Conservation (phyloP, 2,113 vertebrate species). For the Corvus moneduloides region DNA sequence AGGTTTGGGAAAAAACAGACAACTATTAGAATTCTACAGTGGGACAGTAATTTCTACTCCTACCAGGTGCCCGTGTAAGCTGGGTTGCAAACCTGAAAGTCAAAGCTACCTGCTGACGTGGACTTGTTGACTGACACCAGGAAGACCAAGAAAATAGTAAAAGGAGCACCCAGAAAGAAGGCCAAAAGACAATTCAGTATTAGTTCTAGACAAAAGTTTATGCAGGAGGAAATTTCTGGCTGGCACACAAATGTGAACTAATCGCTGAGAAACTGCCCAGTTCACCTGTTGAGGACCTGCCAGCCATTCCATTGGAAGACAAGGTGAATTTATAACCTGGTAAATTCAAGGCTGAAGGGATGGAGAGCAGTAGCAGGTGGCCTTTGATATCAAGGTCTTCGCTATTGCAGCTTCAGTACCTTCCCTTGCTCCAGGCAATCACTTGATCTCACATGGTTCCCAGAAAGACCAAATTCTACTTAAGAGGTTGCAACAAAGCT, state of each 20-base stretch:
- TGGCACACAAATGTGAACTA: not conserved
- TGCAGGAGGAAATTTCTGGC: not conserved
- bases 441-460: not conserved
- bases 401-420: not conserved
- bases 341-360: not conserved
- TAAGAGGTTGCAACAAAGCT: not conserved
- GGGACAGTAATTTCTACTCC: not conserved
- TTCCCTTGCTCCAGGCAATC: not conserved
- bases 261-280: not conserved
- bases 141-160: not conserved
- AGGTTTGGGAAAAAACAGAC: not conserved
- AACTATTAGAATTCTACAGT: not conserved
- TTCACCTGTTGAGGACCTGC: not conserved
- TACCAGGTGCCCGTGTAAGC: not conserved
- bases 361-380: not conserved
- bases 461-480: conserved; percentile 21
- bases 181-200: not conserved
- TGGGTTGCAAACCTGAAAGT: not conserved
- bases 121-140: not conserved
- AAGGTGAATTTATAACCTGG: not conserved
- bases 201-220: not conserved
- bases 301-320: not conserved
- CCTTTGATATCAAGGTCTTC: not conserved
- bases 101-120: not conserved
- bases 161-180: not conserved